phyloP scores from a whole-genome alignment of 2,113 vertebrate genomes.

The Podarcis cretensis region DNA sequence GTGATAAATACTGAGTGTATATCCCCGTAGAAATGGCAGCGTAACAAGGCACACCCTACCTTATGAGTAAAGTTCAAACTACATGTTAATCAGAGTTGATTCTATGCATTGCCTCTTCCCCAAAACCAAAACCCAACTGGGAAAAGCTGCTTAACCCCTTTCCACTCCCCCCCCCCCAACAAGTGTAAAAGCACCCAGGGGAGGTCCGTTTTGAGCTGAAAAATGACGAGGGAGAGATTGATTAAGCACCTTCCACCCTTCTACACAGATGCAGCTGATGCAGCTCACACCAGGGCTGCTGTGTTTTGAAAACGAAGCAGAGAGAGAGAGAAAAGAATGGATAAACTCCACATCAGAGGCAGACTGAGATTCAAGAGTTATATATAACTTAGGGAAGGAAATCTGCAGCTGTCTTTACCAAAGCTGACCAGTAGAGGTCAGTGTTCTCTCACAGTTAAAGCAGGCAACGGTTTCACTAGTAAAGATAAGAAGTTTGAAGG shows the following conservation, averaged over 20 bases:
- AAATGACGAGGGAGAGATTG: neutral
- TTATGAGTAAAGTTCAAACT: neutral
- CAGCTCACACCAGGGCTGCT: neutral
- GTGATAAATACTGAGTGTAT: no score
- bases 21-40: no score
- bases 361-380: no score
- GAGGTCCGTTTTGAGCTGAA: neutral
- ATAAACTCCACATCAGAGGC: neutral
- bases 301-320: no score
- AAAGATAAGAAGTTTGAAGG: neutral
- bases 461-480: neutral
- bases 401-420: neutral
- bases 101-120: neutral
- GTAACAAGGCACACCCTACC: no score
- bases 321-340: neutral
- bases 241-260: neutral
- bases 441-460: neutral
- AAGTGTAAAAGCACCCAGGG: neutral
- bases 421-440: slow-evolving; percentile 1
- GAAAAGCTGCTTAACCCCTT: neutral
- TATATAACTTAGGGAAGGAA: neutral
- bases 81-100: neutral
- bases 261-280: neutral
- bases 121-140: neutral
- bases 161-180: neutral